These are phyloP conservation scores for Acleris emargana DNA, from an alignment of 2,888 invertebrate species.

Conservation along the genomic window DNA sequence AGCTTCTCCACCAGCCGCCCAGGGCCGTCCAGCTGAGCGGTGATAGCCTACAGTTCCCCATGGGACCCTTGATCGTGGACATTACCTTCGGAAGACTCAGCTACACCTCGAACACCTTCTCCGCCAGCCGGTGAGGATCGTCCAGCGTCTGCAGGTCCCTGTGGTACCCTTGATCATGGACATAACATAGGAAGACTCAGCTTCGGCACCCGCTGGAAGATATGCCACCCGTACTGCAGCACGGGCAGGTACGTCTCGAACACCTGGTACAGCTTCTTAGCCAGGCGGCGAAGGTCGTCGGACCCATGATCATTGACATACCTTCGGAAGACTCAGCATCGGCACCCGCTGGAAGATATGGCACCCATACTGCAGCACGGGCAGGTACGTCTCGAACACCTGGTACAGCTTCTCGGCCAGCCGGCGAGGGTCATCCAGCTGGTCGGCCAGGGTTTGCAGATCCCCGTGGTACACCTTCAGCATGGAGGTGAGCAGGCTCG, in stretches of 20 bases:
- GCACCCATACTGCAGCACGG: constrained; percentile 91
- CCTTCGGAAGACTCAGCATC: constrained; percentile 91
- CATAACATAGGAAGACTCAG: constrained; percentile 91
- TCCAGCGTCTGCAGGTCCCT: too few relatives aligned
- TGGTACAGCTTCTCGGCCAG: constrained; percentile 89
- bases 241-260: constrained; percentile 95
- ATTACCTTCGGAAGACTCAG: constrained; percentile 91
- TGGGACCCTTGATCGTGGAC: not conserved
- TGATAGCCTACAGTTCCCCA: too few relatives aligned
- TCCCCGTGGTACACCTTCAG: constrained; percentile 94
- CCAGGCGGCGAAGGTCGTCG: constrained; percentile 10
- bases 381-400: constrained; percentile 95
- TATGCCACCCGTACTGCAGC: constrained; percentile 92
- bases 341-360: constrained; percentile 93
- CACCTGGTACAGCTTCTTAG: constrained; percentile 91
- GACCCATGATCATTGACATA: constrained; percentile 51
- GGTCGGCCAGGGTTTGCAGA: constrained; percentile 87
- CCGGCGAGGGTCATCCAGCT: constrained; percentile 79
- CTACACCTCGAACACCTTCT: constrained; percentile 48
- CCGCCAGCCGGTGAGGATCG: constrained; percentile 48
- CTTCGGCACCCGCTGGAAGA: constrained; percentile 92
- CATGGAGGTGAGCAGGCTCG: constrained; percentile 89
- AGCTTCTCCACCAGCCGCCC: constrained; percentile 48
- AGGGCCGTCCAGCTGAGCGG: too few relatives aligned
- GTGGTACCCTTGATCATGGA: too few relatives aligned